These are phyloP conservation scores for Eupithecia vulgata DNA, from an alignment of 2,888 invertebrate species.

Conservation along the genomic window DNA sequence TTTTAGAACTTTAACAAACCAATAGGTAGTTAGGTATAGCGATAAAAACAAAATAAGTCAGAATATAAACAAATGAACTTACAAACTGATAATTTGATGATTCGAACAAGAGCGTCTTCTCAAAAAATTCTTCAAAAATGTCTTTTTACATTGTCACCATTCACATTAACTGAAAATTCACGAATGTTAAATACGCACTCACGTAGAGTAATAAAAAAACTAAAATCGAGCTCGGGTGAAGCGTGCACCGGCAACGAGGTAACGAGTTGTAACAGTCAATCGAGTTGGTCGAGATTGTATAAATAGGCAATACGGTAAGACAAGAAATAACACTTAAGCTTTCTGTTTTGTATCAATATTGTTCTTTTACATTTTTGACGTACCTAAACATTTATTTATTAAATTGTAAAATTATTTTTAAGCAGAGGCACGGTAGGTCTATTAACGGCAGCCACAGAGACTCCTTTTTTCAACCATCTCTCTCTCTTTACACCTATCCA, in stretches of 20 bases:
- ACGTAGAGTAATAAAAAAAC: conserved; percentile 21
- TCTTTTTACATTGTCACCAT: conserved; percentile 52
- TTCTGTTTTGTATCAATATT: conserved; percentile 33
- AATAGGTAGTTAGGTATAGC: neutral
- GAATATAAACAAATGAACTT: conserved; percentile 37
- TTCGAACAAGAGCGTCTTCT: conserved; percentile 40
- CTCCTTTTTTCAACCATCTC: neutral
- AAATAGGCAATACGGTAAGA: conserved; percentile 57
- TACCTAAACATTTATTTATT: neutral
- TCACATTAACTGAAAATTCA: conserved; percentile 32
- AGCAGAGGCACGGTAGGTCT: neutral
- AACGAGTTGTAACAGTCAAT: conserved; percentile 62
- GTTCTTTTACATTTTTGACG: neutral
- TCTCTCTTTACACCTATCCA: neutral
- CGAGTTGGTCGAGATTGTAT: conserved; percentile 68
- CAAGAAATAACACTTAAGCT: conserved; percentile 39
- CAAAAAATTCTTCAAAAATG: conserved; percentile 41
- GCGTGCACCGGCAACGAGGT: conserved; percentile 58
- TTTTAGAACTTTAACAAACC: no score
- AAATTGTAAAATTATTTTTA: neutral
- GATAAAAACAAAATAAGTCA: neutral
- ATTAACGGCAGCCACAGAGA: neutral
- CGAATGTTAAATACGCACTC: conserved; percentile 37
- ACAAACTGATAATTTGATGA: conserved; percentile 43
- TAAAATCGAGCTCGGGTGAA: conserved; percentile 38